A percentile compares a stretch with the other conserved stretches of the same genome.
phyloP scores from a whole-genome alignment of 2,888 invertebrate genomes.

The Sialis lutaria region DNA sequence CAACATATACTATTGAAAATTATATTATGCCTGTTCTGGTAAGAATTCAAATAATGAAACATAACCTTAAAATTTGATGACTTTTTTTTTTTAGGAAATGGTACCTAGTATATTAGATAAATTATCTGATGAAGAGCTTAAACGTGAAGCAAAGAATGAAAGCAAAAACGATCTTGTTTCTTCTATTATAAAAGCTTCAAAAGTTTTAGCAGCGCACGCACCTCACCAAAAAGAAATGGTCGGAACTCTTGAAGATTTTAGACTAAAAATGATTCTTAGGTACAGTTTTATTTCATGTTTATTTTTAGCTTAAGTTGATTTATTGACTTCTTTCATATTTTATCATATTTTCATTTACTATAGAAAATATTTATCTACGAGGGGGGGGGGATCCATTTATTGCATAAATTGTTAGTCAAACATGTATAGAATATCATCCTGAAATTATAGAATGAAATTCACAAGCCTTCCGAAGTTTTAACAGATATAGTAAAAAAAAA shows the following conservation, averaged over 20 bases:
- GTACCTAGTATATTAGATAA: constrained; percentile 80
- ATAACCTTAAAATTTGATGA: background rate
- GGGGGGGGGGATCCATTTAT: too few species aligned
- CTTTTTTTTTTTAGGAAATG: constrained; percentile 49
- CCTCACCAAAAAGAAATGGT: constrained; percentile 69
- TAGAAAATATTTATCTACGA: too few species aligned
- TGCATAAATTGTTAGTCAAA: too few species aligned
- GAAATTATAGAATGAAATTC: too few species aligned
- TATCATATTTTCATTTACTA: too few species aligned
- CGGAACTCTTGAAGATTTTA: constrained; percentile 73
- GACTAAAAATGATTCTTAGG: constrained; percentile 82
- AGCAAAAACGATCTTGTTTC: constrained; percentile 93
- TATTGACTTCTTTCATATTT: too few species aligned
- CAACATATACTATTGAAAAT: constrained; percentile 75
- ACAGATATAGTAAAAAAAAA: too few species aligned
- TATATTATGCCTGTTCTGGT: constrained; percentile 85
- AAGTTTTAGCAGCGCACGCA: constrained; percentile 72
- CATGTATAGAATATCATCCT: too few species aligned
- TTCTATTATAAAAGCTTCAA: constrained; percentile 82
- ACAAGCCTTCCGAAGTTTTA: too few species aligned
- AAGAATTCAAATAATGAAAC: constrained; percentile 21
- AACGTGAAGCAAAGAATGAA: constrained; percentile 88
- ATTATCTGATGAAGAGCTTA: constrained; percentile 87
- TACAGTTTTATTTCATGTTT: too few species aligned
- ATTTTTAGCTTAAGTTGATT: too few species aligned